Conservation (phyloP, 2,113 vertebrate species). For the Oncorhynchus clarkii region DNA sequence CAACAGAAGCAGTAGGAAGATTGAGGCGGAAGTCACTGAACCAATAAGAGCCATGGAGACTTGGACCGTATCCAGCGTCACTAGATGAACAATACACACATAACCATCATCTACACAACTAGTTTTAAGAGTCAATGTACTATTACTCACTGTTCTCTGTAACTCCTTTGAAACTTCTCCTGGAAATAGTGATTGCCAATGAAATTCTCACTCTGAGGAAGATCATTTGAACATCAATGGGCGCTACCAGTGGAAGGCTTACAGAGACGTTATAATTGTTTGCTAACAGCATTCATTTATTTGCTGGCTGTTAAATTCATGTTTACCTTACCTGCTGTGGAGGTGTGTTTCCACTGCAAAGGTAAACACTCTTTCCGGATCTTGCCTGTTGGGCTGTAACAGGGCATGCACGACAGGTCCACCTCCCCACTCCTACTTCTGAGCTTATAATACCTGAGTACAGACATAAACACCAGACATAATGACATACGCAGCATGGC, state of each 20-base stretch:
- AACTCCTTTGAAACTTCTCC: not conserved
- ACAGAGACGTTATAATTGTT: not conserved
- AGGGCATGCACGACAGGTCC: slow-evolving; percentile 57
- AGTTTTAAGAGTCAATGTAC: not conserved
- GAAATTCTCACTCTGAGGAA: not conserved
- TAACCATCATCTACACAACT: not conserved
- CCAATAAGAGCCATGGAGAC: slow-evolving; percentile 46
- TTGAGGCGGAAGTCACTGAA: slow-evolving; percentile 40
- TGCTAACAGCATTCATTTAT: not conserved
- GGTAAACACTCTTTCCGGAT: slow-evolving; percentile 50
- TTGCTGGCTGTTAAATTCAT: not conserved
- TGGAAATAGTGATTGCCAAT: not conserved
- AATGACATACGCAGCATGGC: too few relatives aligned
- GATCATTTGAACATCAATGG: not conserved
- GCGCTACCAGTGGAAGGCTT: slow-evolving; percentile 1
- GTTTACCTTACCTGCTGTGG: slow-evolving; percentile 31
- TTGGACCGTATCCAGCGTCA: slow-evolving; percentile 25
- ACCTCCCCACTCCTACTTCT: slow-evolving; percentile 48
- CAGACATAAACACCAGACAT: not conserved
- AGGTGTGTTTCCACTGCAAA: slow-evolving; percentile 4
- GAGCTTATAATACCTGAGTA: slow-evolving; percentile 60
- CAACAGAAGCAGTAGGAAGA: slow-evolving; percentile 51
- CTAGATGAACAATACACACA: slow-evolving; percentile 14
- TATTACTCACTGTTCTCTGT: slow-evolving; percentile 38
- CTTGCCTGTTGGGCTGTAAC: slow-evolving; percentile 24